Percentiles rank a stretch among this genome's conserved stretches.
Conservation (phyloP, 2,888 invertebrate species). For the Drosophila kokeensis region DNA sequence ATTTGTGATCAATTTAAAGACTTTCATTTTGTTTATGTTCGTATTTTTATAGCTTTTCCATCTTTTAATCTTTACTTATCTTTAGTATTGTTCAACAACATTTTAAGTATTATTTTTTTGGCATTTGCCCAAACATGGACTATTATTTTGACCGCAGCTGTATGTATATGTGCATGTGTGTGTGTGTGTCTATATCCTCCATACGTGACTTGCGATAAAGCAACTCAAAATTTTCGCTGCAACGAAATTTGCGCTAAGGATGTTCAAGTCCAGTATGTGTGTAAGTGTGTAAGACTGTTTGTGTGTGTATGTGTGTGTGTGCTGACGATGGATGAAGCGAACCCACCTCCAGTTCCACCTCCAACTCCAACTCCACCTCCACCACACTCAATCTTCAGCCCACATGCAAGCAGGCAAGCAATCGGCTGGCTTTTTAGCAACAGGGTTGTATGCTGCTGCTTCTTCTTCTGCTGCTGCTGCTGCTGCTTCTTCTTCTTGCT, state of each 20-base stretch:
- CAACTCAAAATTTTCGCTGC: slow-evolving; percentile 76
- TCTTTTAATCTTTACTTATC: not conserved
- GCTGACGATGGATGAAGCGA: slow-evolving; percentile 47
- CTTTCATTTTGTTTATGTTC: not conserved
- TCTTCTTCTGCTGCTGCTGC: slow-evolving; percentile 11
- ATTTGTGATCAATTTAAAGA: not conserved
- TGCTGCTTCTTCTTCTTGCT: slow-evolving; percentile 5
- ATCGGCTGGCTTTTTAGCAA: slow-evolving; percentile 60
- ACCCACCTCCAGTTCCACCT: slow-evolving; percentile 22
- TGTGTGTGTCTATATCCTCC: slow-evolving; percentile 30
- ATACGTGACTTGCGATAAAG: slow-evolving; percentile 70
- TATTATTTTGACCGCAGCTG: not conserved
- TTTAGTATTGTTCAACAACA: not conserved
- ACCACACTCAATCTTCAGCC: slow-evolving; percentile 13
- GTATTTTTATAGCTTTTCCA: not conserved
- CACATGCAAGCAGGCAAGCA: slow-evolving; percentile 9
- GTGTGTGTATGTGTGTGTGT: slow-evolving; percentile 28
- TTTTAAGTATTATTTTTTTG: not conserved
- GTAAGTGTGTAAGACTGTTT: slow-evolving; percentile 13
- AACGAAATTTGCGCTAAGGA: slow-evolving; percentile 77
- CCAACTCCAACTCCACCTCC: slow-evolving; percentile 8
- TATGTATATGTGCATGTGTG: slow-evolving; percentile 41
- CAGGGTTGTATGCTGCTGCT: slow-evolving; percentile 26
- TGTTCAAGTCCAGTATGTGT: slow-evolving; percentile 58
- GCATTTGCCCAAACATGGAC: not conserved